Evolutionary conservation across 2,797 vertebrate genomes (phyloP), one percentile per base, ranked within the genome.

Genomic region (Varecia variegata): DNA sequence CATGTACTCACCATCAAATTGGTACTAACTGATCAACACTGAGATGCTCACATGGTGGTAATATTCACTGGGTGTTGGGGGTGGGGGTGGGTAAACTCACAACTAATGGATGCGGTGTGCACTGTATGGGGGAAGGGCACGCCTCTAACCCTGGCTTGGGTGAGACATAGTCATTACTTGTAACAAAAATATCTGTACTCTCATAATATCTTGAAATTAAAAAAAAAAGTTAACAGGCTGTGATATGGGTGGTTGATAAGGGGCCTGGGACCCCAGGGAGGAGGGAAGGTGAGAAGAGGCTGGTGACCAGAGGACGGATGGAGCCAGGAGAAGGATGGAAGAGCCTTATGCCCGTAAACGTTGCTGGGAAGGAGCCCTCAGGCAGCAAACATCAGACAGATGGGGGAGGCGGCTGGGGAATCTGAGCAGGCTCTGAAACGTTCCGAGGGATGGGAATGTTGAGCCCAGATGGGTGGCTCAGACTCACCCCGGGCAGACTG

Each of bases 171-270:
- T 50, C 47, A 50, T 50, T 50, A 50, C 47, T 50, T 50, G 47
- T 58, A 58, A 58, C 25, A 25, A 25, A 58, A 58, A 27, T 27
- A 13, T 27, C 25, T 58, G 27, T 27, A 27, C 56, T 25, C 25
- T 20, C 27, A 27, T 58, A 27, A 11, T 58, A 58, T 27, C 12
- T 10, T 58, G 25, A 58, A 58, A 58, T 27, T 10, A 2, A 62
- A 58, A 58, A 58, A 58, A 25, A 27, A 60, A n/a, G 54, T 65
- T n/a, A n/a, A n/a, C 32, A n/a, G 32, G 17, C n/a, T 3, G 3
- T 15, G 40, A 32, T 4, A 3, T 65, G 27, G 5, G 0, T 7
- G 5, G 8, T 0, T 0, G 0, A 0, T 54, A 54, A 54, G 17
- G 7, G 25, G 11, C 4, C 62, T 10, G 2, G 7, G 47, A 30